Base-by-base conservation (phyloP, 2,797 vertebrate species). In the Toxotes lorentzi region DNA sequence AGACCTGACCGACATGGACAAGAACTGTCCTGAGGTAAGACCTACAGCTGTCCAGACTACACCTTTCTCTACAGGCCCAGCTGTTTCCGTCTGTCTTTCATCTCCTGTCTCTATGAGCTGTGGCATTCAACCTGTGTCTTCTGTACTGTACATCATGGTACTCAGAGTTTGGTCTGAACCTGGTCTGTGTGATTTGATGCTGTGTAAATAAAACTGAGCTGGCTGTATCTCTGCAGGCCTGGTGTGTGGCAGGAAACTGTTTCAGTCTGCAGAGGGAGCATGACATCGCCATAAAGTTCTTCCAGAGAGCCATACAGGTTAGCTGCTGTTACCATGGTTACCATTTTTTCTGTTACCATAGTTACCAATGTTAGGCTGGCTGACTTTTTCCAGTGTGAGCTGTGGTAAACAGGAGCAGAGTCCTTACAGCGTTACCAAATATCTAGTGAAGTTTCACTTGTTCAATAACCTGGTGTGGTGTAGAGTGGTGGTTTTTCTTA, bases 221-320 rank as follows among this genome's bases (percentile, higher is more conserved):
- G n/a, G n/a, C 32, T 70, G 32, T 54, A 11, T 64, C 10, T 69
- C 54, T 76, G 41, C 89, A 99, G 97, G 96, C 98, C 35, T 99
- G 98, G 98, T 99, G 98, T 85, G 98, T 98, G 51, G 97, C 98
- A 94, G 98, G 98, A 13, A 99, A 99, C 94, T 99, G 98, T 86
- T 99, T 99, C 95, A 99, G 98, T 91, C 95, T 99, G 74, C 98
- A 99, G 83, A 94, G 98, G 56, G 98, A 99, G 82, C 98, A 99
- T 14, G 98, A 99, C 92, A 98, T 99, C 32, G 98, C 98, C 71
- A 99, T 99, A 86, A 99, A 99, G 93, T 99, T 99, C 94, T 99
- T 99, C 95, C 98, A 99, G 93, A 95, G 98, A 89, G 98, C 98
- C 87, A 99, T 99, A 86, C 98, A 99, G 93, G 98, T 99, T 76